Evolutionary conservation across 2,113 vertebrate genomes (phyloP).

Genomic region (Spea bombifrons): DNA sequence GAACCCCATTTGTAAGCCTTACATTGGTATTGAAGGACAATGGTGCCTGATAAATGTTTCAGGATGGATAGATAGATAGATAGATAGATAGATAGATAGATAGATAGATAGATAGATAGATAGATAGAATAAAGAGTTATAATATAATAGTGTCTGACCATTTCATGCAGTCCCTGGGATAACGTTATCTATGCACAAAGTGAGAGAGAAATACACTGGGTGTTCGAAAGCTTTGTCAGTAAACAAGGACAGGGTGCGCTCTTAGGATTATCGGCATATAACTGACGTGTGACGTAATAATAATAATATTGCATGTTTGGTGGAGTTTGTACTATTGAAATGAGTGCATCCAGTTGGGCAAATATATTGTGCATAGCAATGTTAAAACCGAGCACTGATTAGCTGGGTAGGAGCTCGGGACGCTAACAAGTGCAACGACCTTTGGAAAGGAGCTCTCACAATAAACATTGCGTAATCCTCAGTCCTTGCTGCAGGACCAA

Average conservation of each 20-base stretch:
- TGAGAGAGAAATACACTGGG: too few species aligned
- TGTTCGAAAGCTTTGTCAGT: too few species aligned
- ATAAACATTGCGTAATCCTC: conserved; percentile 14
- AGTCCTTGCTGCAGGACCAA: neutral
- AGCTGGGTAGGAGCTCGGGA: neutral
- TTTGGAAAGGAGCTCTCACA: neutral
- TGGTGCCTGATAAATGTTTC: neutral
- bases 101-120: neutral
- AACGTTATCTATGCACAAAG: too few species aligned
- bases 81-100: conserved; percentile 9
- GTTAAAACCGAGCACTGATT: neutral
- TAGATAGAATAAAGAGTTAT: neutral
- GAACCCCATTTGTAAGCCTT: too few species aligned
- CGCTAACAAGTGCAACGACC: neutral
- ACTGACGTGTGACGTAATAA: too few species aligned
- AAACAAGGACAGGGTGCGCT: too few species aligned
- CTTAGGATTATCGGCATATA: too few species aligned
- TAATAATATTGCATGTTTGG: neutral
- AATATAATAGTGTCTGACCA: too few species aligned
- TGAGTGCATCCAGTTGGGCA: neutral
- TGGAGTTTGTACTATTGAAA: neutral
- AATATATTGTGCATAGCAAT: conserved; percentile 8
- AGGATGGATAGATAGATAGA: neutral
- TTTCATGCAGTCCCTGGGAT: too few species aligned
- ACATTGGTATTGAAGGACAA: too few species aligned